Conservation (phyloP, 2,888 invertebrate genomes). For the Gortyna flavago region DNA sequence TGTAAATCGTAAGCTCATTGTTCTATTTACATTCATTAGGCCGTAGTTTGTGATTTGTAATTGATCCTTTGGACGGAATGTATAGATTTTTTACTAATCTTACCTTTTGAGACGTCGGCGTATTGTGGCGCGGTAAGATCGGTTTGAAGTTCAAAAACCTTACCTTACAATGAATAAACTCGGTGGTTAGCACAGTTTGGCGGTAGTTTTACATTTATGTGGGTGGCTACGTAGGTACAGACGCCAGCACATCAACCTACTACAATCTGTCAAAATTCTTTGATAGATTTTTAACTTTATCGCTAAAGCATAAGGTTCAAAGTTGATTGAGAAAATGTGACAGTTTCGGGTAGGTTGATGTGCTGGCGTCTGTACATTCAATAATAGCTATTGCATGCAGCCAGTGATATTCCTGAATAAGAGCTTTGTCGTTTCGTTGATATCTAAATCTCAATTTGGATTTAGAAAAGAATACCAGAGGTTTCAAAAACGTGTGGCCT, state of each 20-base stretch:
- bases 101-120: conserved; percentile 63
- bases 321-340: too few relatives aligned
- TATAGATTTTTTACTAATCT: conserved; percentile 80
- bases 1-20: conserved; percentile 83
- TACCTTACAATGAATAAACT: not conserved
- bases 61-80: conserved; percentile 76
- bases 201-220: not conserved
- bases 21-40: conserved; percentile 83
- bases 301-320: too few relatives aligned
- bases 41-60: conserved; percentile 84
- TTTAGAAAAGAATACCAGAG: not conserved
- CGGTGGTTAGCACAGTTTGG: not conserved
- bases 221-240: too few relatives aligned
- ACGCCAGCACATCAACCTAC: too few relatives aligned
- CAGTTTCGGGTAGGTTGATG: too few relatives aligned
- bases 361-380: too few relatives aligned
- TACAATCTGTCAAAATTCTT: too few relatives aligned
- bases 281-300: too few relatives aligned
- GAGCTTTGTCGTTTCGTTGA: conserved; percentile 3
- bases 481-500: not conserved
- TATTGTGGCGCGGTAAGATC: conserved; percentile 61
- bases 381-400: conserved; percentile 3
- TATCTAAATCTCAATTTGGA: not conserved
- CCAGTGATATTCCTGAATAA: conserved; percentile 25
- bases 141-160: conserved; percentile 41